Percentiles rank a stretch among this genome's conserved stretches.
These are phyloP conservation scores for Eupithecia dodoneata DNA, from an alignment of 2,888 invertebrate genomes.

Conservation along the genomic window DNA sequence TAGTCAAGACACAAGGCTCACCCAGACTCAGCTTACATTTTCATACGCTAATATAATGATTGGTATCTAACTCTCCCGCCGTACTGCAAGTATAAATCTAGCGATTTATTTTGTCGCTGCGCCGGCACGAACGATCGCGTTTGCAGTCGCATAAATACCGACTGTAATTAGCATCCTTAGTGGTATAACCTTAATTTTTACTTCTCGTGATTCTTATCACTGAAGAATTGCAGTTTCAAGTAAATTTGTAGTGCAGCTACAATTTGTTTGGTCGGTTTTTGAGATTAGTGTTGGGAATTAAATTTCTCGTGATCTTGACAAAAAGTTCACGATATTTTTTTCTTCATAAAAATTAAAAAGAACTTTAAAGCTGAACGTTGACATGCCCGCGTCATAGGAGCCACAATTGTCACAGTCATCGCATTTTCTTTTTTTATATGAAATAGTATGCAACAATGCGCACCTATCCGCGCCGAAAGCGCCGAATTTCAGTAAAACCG, in stretches of 20 bases:
- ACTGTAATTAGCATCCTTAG: slow-evolving; percentile 74
- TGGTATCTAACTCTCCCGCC: slow-evolving; percentile 27
- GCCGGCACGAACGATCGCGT: slow-evolving; percentile 58
- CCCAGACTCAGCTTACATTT: too few species aligned
- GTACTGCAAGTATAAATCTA: slow-evolving; percentile 49
- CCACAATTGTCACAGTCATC: too few species aligned
- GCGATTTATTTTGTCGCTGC: slow-evolving; percentile 65
- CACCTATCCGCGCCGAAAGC: too few species aligned
- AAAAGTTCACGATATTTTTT: background rate
- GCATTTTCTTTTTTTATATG: too few species aligned
- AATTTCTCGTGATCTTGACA: background rate
- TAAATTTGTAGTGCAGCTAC: slow-evolving; percentile 15
- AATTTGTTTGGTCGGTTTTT: slow-evolving; percentile 17
- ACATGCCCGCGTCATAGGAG: too few species aligned
- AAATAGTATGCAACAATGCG: too few species aligned
- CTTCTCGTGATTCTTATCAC: slow-evolving; percentile 61
- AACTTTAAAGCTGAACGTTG: background rate
- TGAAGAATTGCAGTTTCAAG: slow-evolving; percentile 37
- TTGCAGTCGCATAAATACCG: slow-evolving; percentile 76
- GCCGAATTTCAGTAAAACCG: too few species aligned
- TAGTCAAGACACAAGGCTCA: too few species aligned
- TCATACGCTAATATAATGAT: too few species aligned
- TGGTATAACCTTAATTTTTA: slow-evolving; percentile 61
- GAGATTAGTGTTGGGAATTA: background rate
- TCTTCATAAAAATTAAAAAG: background rate